A percentile compares a stretch with the other conserved stretches of the same genome.
These are phyloP conservation scores for Periplaneta americana DNA, from an alignment of 1,140 invertebrate genomes.

Conservation along the genomic window DNA sequence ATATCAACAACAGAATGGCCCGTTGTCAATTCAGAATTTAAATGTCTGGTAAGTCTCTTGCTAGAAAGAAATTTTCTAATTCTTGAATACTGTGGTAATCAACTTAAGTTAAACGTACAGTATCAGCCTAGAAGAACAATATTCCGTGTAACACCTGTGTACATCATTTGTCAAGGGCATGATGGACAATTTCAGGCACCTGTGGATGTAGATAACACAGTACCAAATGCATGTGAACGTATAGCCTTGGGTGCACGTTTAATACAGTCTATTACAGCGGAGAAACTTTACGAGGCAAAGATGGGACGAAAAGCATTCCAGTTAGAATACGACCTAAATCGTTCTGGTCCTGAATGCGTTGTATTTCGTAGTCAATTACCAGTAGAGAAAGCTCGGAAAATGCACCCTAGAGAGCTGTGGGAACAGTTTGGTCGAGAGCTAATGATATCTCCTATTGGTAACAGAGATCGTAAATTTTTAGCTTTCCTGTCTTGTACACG, in stretches of 20 bases:
- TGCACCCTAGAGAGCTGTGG: constrained; percentile 80
- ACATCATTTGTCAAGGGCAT: constrained; percentile 68
- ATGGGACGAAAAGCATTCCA: constrained; percentile 77
- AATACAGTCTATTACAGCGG: constrained; percentile 80
- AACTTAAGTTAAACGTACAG: not conserved
- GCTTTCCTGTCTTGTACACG: constrained; percentile 84
- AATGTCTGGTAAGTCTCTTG: constrained; percentile 3
- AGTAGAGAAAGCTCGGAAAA: constrained; percentile 60
- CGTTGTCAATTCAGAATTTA: constrained; percentile 16
- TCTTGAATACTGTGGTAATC: constrained; percentile 9
- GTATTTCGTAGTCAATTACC: constrained; percentile 66
- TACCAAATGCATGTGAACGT: constrained; percentile 66
- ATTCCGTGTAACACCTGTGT: constrained; percentile 55
- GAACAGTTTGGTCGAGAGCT: constrained; percentile 71
- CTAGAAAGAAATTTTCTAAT: constrained; percentile 6
- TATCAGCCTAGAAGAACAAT: constrained; percentile 3
- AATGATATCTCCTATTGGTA: constrained; percentile 58
- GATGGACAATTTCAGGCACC: constrained; percentile 78
- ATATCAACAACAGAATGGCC: constrained; percentile 3
- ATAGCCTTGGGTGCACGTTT: constrained; percentile 74
- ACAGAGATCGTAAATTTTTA: constrained; percentile 72
- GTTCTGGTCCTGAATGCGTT: constrained; percentile 49
- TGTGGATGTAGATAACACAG: constrained; percentile 54
- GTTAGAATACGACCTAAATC: constrained; percentile 56
- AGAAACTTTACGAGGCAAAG: constrained; percentile 79